A percentile compares a stretch with the other conserved stretches of the same genome.
phyloP scores from a whole-genome alignment of 2,113 vertebrate genomes.

The Phaethon lepturus region DNA sequence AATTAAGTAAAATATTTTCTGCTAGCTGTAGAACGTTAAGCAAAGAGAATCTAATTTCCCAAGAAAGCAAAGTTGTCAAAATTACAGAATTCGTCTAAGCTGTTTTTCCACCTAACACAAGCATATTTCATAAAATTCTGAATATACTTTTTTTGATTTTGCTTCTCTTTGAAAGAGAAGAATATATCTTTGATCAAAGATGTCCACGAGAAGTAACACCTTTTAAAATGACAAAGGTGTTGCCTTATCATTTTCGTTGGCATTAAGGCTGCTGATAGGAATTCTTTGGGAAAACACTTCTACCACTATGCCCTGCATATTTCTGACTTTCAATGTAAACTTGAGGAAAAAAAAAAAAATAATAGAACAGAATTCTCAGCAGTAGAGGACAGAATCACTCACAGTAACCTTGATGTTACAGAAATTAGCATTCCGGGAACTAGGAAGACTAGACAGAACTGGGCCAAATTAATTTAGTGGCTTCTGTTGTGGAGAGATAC shows the following conservation, averaged over 20 bases:
- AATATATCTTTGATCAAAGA: not conserved
- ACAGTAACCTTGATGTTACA: not conserved
- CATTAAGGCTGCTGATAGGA: not conserved
- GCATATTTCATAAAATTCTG: not conserved
- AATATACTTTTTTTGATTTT: not conserved
- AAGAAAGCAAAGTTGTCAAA: not conserved
- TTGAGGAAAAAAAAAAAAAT: not conserved
- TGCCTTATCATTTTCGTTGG: not conserved
- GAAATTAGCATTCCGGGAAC: not conserved
- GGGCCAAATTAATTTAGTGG: not conserved
- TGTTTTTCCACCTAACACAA: not conserved
- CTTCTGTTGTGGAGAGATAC: not conserved
- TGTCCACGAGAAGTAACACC: not conserved
- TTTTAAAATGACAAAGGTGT: not conserved
- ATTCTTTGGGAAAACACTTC: not conserved
- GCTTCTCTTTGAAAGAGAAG: not conserved
- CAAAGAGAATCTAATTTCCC: not conserved
- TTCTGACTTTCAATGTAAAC: not conserved
- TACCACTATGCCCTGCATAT: not conserved
- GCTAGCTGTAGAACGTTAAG: not conserved
- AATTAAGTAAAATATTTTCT: not conserved
- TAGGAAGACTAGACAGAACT: not conserved
- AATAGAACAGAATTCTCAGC: not conserved
- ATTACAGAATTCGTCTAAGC: not conserved
- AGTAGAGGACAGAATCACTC: not conserved